These are phyloP conservation scores for Toxonevra muliebris DNA, from an alignment of 2,888 invertebrate species.

Conservation along the genomic window DNA sequence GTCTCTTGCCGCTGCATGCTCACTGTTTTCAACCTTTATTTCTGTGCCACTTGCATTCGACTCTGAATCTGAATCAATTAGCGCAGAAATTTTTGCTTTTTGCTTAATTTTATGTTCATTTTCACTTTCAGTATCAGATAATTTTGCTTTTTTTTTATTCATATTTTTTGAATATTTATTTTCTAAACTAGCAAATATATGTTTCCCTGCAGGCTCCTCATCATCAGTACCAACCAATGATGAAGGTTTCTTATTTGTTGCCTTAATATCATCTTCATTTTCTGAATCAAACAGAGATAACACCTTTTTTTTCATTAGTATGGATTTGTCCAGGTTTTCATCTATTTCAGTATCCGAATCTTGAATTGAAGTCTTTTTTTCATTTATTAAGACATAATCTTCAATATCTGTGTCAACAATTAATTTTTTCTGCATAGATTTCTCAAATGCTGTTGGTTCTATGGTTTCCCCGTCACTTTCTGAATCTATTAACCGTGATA, in stretches of 20 bases:
- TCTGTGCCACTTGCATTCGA: neutral
- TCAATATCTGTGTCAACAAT: neutral
- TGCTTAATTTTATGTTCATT: neutral
- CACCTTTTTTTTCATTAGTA: conserved; percentile 40
- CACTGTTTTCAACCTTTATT: too few species aligned
- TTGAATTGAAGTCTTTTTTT: conserved; percentile 18
- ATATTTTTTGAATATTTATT: too few species aligned
- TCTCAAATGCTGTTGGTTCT: neutral
- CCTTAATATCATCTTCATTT: conserved; percentile 44
- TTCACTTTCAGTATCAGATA: neutral
- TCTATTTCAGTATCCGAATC: neutral
- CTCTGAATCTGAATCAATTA: conserved; percentile 11
- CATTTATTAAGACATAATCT: neutral
- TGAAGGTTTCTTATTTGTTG: too few species aligned
- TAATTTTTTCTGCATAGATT: too few species aligned
- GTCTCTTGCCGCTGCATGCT: too few species aligned
- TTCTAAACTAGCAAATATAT: neutral
- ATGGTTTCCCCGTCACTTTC: conserved; percentile 37
- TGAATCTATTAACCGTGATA: conserved; percentile 40
- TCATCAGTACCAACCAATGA: too few species aligned
- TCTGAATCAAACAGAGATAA: conserved; percentile 45
- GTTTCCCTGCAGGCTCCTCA: too few species aligned
- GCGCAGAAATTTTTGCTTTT: too few species aligned
- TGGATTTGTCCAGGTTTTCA: neutral
- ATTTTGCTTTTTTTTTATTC: too few species aligned